Evolutionary conservation across 1,140 invertebrate species (phyloP).

Genomic region (Aphelinus atriplicis): DNA sequence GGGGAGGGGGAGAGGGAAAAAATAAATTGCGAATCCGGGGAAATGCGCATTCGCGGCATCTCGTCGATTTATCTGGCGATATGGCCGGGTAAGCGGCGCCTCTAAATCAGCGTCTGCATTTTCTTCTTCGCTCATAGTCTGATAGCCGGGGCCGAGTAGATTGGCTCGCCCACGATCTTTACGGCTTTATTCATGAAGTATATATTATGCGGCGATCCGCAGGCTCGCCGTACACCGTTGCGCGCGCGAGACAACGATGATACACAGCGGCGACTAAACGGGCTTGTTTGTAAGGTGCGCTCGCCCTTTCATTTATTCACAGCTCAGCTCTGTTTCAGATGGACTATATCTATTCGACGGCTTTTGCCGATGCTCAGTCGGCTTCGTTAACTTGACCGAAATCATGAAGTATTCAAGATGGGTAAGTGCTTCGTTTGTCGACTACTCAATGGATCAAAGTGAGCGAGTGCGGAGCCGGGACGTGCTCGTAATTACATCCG

Average conservation of each 20-base stretch:
- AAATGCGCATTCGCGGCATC: constrained; percentile 30
- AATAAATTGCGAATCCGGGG: background rate
- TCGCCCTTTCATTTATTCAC: too few relatives aligned
- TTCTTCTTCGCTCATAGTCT: constrained; percentile 32
- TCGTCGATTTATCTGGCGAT: constrained; percentile 49
- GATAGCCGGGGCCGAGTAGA: background rate
- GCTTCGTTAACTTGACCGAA: too few relatives aligned
- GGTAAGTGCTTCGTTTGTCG: too few relatives aligned
- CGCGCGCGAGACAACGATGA: background rate
- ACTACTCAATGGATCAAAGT: too few relatives aligned
- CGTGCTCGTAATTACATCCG: too few relatives aligned
- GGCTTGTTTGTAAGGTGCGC: too few relatives aligned
- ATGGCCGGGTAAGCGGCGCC: constrained; percentile 43
- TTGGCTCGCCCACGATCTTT: constrained; percentile 24
- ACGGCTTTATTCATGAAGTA: constrained; percentile 34
- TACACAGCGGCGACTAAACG: too few relatives aligned
- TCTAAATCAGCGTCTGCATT: constrained; percentile 49
- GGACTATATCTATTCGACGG: too few relatives aligned
- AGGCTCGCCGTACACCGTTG: background rate
- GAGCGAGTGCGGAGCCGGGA: too few relatives aligned
- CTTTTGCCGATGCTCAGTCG: too few relatives aligned
- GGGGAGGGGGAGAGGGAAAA: background rate
- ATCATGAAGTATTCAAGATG: too few relatives aligned
- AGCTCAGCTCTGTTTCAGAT: too few relatives aligned
- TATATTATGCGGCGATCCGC: constrained; percentile 26